Conservation (phyloP, 2,888 invertebrate species). For the Epicampocera succincta region DNA sequence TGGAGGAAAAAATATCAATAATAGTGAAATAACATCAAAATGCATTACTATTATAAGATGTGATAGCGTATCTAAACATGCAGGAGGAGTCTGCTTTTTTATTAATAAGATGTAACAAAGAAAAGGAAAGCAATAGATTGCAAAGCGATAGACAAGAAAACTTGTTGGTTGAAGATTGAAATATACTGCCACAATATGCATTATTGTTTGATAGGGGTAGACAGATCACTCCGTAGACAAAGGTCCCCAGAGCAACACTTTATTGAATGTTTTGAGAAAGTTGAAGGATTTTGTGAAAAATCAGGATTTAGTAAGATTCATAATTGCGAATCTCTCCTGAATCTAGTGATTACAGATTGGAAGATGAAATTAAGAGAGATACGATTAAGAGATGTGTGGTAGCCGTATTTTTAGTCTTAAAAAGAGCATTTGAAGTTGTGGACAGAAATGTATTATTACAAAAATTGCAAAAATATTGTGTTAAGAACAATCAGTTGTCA, state of each 20-base stretch:
- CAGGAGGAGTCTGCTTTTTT: constrained; percentile 33
- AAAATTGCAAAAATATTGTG: background rate
- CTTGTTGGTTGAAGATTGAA: constrained; percentile 18
- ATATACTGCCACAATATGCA: background rate
- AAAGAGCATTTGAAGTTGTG: constrained; percentile 3
- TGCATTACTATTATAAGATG: constrained; percentile 10
- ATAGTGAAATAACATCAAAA: background rate
- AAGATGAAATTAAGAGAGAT: background rate
- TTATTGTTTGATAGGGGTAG: background rate
- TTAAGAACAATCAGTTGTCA: background rate
- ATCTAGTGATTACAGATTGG: background rate
- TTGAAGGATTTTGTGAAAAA: too few species aligned
- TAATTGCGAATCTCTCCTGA: background rate
- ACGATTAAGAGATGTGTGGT: constrained; percentile 4
- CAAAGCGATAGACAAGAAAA: constrained; percentile 4
- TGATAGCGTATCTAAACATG: constrained; percentile 17
- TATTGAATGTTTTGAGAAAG: constrained; percentile 16
- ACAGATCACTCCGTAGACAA: constrained; percentile 17
- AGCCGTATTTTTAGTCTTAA: constrained; percentile 5
- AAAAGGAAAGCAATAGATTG: constrained; percentile 7
- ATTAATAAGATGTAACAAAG: constrained; percentile 2
- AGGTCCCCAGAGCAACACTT: constrained; percentile 11
- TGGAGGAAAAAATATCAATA: constrained; percentile 6
- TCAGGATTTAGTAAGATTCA: too few species aligned
- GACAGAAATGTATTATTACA: background rate